Conservation (phyloP, 2,797 vertebrate species). For the Peromyscus melanophrys region DNA sequence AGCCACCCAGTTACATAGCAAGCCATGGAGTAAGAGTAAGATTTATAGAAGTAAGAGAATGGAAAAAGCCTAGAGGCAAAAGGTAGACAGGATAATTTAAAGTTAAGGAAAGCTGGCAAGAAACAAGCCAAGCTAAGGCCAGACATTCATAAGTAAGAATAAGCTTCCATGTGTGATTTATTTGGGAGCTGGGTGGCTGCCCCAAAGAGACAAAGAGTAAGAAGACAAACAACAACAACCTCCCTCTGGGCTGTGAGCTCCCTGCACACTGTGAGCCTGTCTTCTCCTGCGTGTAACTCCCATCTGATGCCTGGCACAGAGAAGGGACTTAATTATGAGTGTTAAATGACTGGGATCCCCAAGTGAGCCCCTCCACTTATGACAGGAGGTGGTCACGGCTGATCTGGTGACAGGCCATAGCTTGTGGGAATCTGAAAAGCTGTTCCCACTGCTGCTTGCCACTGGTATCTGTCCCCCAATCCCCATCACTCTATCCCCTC, state of each 20-base stretch:
- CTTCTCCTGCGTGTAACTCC: not conserved
- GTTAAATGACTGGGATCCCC: not conserved
- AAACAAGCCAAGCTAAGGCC: no score
- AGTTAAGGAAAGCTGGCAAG: no score
- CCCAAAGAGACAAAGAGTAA: no score
- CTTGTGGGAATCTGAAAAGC: slow-evolving; percentile 1
- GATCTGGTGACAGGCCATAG: not conserved
- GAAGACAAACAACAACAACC: no score
- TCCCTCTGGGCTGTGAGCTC: slow-evolving; percentile 10
- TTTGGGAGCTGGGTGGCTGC: no score
- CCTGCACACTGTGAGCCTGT: not conserved
- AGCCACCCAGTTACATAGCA: no score
- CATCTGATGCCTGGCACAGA: not conserved
- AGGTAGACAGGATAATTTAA: no score
- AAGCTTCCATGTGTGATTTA: no score
- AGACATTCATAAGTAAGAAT: no score
- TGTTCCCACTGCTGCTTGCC: not conserved
- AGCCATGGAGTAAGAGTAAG: no score
- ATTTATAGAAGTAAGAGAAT: no score
- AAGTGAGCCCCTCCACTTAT: not conserved
- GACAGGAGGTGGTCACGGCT: not conserved
- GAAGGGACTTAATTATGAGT: not conserved
- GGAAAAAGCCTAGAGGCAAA: no score
- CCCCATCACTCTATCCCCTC: not conserved
- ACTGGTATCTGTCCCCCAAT: not conserved